A percentile compares a stretch with the other conserved stretches of the same genome.
Conservation (phyloP, 1,140 invertebrate species). For the Belonocnema kinseyi region DNA sequence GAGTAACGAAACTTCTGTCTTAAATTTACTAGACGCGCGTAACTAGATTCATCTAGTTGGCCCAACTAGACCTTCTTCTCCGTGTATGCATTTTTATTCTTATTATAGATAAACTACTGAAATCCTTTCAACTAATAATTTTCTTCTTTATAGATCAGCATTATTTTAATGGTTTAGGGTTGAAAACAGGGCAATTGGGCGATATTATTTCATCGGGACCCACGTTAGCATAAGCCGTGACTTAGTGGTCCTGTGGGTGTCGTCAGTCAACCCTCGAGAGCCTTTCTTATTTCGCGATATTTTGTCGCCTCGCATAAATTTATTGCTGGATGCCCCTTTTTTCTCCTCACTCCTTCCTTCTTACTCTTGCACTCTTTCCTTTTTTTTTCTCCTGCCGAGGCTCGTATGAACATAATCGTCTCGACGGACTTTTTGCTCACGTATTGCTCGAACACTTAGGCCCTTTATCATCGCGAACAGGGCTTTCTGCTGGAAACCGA, state of each 20-base stretch:
- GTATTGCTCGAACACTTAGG: slow-evolving; percentile 44
- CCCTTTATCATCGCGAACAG: slow-evolving; percentile 49
- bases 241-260: slow-evolving; percentile 73
- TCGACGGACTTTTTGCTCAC: slow-evolving; percentile 45
- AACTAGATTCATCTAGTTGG: too few relatives aligned
- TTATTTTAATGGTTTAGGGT: slow-evolving; percentile 44
- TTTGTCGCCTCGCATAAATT: slow-evolving; percentile 58
- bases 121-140: neutral
- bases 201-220: slow-evolving; percentile 68
- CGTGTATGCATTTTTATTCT: too few relatives aligned
- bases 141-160: neutral
- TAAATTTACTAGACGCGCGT: too few relatives aligned
- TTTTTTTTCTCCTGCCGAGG: slow-evolving; percentile 40
- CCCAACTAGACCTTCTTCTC: too few relatives aligned
- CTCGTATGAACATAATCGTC: slow-evolving; percentile 45
- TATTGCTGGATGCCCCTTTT: slow-evolving; percentile 47
- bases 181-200: slow-evolving; percentile 56
- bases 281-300: slow-evolving; percentile 51
- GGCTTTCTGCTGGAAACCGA: slow-evolving; percentile 42
- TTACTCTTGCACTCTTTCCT: slow-evolving; percentile 38
- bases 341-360: slow-evolving; percentile 25
- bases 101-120: neutral
- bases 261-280: slow-evolving; percentile 60
- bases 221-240: slow-evolving; percentile 63
- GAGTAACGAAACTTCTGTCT: too few relatives aligned